Conservation (phyloP, 2,113 vertebrate species). For the Dipodomys spectabilis region DNA sequence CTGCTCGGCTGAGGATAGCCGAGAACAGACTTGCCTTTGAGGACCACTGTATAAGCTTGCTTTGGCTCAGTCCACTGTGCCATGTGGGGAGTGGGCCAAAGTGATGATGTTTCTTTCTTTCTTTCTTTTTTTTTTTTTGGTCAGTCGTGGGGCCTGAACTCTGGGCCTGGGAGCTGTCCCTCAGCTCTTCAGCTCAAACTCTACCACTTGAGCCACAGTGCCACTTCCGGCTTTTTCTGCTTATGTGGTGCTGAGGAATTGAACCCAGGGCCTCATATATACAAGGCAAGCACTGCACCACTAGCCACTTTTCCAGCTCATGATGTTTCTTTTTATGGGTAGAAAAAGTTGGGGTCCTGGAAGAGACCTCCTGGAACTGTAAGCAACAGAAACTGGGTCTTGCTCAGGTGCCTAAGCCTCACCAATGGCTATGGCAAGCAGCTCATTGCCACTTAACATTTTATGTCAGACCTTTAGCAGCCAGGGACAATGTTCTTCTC, state of each 20-base stretch:
- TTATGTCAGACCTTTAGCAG: background rate
- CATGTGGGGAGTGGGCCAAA: background rate
- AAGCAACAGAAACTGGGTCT: accelerated
- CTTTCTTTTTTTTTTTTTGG: no score
- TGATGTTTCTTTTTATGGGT: background rate
- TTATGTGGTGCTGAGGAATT: no score
- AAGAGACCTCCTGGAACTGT: background rate
- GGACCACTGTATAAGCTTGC: accelerated
- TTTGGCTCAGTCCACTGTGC: background rate
- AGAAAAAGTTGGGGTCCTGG: background rate
- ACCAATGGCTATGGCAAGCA: background rate
- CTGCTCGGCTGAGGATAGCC: background rate
- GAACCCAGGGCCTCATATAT: no score
- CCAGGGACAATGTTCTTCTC: background rate
- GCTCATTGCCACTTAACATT: background rate
- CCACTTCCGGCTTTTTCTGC: no score
- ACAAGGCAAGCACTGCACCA: no score
- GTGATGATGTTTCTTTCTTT: no score
- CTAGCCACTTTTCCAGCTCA: no score
- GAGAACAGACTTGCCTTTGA: background rate
- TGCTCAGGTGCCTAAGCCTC: background rate
- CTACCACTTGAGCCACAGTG: no score
- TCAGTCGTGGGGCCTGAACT: no score
- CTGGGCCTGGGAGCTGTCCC: no score
- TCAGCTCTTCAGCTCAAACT: no score